A percentile compares a stretch with the other conserved stretches of the same genome.
Conservation (phyloP, 2,888 invertebrate genomes). For the Eristalis arbustorum region DNA sequence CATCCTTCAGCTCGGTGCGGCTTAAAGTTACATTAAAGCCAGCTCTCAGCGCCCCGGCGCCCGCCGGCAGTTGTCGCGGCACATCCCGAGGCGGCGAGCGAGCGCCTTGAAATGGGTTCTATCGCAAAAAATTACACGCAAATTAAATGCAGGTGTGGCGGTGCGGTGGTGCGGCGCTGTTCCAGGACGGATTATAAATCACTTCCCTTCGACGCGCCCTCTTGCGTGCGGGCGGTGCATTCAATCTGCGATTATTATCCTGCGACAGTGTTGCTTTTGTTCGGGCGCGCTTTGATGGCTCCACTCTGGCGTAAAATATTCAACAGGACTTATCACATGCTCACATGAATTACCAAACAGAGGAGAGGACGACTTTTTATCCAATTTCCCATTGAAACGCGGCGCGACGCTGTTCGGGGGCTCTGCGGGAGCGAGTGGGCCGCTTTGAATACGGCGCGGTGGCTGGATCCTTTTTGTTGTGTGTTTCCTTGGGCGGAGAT, state of each 20-base stretch:
- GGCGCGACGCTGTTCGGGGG: background rate
- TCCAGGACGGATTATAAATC: slow-evolving; percentile 60
- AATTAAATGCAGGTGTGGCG: slow-evolving; percentile 69
- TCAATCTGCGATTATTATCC: slow-evolving; percentile 68
- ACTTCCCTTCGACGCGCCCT: slow-evolving; percentile 36
- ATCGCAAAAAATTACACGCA: slow-evolving; percentile 63
- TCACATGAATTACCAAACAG: slow-evolving; percentile 72
- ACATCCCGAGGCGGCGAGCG: background rate
- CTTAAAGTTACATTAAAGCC: slow-evolving; percentile 63
- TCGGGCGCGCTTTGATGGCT: slow-evolving; percentile 60
- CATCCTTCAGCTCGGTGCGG: slow-evolving; percentile 46
- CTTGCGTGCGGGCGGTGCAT: slow-evolving; percentile 36
- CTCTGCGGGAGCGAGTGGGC: background rate
- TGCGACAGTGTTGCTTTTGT: slow-evolving; percentile 68
- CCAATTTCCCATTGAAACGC: slow-evolving; percentile 38
- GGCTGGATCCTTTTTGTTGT: slow-evolving; percentile 23
- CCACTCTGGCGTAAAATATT: slow-evolving; percentile 71
- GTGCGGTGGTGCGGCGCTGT: slow-evolving; percentile 37
- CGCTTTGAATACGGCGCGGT: slow-evolving; percentile 52
- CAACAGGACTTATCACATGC: slow-evolving; percentile 72
- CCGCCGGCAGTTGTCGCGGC: too few relatives aligned
- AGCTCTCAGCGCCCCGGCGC: too few relatives aligned
- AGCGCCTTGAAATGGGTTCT: slow-evolving; percentile 13
- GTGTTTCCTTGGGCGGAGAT: slow-evolving; percentile 54
- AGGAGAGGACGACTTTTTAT: slow-evolving; percentile 68